Evolutionary conservation across 1,140 invertebrate genomes (phyloP), one percentile per base, ranked within the genome.

Genomic region (Leptoteleia sp.): DNA sequence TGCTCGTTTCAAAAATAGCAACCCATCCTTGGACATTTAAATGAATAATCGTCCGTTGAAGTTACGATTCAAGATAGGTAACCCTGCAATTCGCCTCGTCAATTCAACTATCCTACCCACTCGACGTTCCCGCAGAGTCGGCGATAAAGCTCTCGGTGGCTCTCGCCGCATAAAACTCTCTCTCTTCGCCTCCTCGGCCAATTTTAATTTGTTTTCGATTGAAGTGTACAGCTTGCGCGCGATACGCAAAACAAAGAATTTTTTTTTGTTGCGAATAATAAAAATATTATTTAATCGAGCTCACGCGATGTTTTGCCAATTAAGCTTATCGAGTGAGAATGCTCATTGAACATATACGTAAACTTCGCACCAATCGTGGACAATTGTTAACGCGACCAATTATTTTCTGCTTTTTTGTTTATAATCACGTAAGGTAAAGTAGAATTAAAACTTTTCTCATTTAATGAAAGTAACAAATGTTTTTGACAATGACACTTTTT

Each of bases 261-360:
- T 15, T 9, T n/a, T n/a, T n/a, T n/a, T n/a, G n/a, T 1, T 4
- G 11, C 33, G 6, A 61, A 35, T 37, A 61, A 61, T 15, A 47
- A 47, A 35, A 35, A 11, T 47, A 61, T 61, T 64, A 62, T 62
- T 71, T 61, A 71, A 61, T 71, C 67, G 47, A 33, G 13, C 47
- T 54, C 55, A 43, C 37, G 55, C 55, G 25, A 61, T 61, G 55
- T 52, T 61, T 61, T 61, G 61, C 45, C 54, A 61, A 59, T 59
- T 52, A 71, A 61, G 22, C 47, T 71, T 61, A 61, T 71, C 67
- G 12, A 1, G 1, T 47, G 61, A 52, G n/a, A 29, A 42, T 43
- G 33, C 37, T 57, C 50, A 50, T 54, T 71, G n/a, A 48, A 59
- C 35, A 33, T 48, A 70, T 42, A 59, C 59, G 59, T 35, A 50